Evolutionary conservation across 2,797 vertebrate species (phyloP), one percentile per base, ranked within the genome.

Genomic region (Silurus aristotelis): DNA sequence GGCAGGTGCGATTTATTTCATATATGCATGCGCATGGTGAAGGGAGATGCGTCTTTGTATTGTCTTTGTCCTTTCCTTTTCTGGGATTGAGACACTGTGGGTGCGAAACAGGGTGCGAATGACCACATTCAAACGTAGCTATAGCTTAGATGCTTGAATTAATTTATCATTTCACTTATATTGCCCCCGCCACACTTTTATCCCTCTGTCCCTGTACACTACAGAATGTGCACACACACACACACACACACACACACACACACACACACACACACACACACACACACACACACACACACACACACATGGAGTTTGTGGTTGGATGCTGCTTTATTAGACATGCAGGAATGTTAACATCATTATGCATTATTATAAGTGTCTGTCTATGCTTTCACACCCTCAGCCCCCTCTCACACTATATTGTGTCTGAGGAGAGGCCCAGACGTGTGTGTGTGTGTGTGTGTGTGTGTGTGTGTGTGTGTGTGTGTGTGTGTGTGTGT

Each of bases 301-400:
- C 17, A 58, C 17, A 82, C 70, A 85, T 19, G 73, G 10, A 22
- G 71, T 87, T 71, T 83, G 90, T 88, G 92, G 92, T 92, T 93
- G 92, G 91, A 92, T 93, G 92, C 95, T 92, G 93, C 93, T 92
- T 92, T 93, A 96, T 96, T 97, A 97, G 96, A 97, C 95, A 95
- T 96, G 96, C 96, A 97, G 95, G 95, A 98, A 98, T 97, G 96
- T 95, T 96, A 95, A 96, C 95, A 95, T 96, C 95, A 96, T 97
- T 96, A 96, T 96, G 95, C 94, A 94, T 96, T 96, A 96, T 95
- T 96, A 95, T 96, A 95, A 95, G 93, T 96, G 95, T 94, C 93
- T 95, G 93, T 94, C 89, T 92, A 92, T 90, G 90, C 91, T 91
- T 91, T 93, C 90, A 85, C 86, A 89, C 93, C 87, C 85, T 79